These are phyloP conservation scores for Leistus spinibarbis DNA, from an alignment of 2,888 invertebrate species.

Conservation along the genomic window DNA sequence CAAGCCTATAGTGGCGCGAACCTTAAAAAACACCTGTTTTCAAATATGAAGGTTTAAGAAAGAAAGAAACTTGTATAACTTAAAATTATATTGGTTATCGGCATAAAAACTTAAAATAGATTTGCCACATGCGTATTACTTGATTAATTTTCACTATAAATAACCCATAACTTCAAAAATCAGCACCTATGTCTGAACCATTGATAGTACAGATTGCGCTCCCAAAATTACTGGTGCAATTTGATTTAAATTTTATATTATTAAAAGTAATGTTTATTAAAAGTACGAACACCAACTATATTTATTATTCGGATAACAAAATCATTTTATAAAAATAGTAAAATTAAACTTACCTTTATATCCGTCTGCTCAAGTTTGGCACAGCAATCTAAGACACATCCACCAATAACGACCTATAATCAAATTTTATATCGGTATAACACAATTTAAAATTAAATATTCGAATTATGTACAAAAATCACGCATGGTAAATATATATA, in stretches of 20 bases:
- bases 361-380: constrained; percentile 66
- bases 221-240: background rate
- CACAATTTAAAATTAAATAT: background rate
- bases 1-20: no score
- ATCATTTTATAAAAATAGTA: constrained; percentile 21
- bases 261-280: background rate
- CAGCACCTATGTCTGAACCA: no score
- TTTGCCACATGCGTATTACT: no score
- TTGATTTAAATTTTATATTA: background rate
- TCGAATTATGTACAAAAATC: background rate
- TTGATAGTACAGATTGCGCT: no score
- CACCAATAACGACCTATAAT: constrained; percentile 75
- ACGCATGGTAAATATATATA: no score
- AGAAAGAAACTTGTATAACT: no score
- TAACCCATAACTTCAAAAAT: no score
- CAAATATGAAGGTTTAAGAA: no score
- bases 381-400: constrained; percentile 76
- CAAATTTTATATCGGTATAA: constrained; percentile 11
- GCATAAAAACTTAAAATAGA: no score
- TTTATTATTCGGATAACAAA: background rate
- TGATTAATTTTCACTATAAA: no score
- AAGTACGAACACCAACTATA: background rate
- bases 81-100: no score
- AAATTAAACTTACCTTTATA: constrained; percentile 67
- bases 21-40: no score